Evolutionary conservation across 2,113 vertebrate species (phyloP).

Genomic region (Galbula dea): DNA sequence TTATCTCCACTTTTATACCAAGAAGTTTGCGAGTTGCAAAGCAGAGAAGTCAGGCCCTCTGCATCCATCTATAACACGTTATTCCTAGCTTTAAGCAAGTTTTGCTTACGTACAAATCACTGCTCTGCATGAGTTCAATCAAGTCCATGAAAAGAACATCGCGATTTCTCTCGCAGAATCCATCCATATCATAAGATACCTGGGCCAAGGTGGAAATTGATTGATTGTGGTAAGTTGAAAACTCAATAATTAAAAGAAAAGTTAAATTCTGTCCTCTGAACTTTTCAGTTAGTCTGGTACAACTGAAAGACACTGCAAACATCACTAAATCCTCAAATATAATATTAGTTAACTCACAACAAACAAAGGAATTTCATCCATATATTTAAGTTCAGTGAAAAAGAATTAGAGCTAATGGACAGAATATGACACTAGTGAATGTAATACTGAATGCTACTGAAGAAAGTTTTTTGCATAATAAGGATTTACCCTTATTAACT

Average conservation of each 20-base stretch:
- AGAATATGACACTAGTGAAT: not conserved
- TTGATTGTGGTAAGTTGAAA: constrained; percentile 43
- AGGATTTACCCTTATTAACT: not conserved
- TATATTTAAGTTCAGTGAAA: not conserved
- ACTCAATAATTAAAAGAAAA: constrained; percentile 23
- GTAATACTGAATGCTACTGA: not conserved
- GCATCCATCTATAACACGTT: not conserved
- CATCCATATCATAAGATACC: constrained; percentile 97
- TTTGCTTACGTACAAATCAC: constrained; percentile 87
- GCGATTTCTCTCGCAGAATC: constrained; percentile 97
- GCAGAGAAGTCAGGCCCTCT: not conserved
- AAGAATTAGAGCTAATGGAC: not conserved
- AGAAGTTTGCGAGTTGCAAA: not conserved
- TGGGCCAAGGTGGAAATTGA: constrained; percentile 65
- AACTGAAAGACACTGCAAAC: not conserved
- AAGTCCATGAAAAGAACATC: constrained; percentile 96
- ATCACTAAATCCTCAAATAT: not conserved
- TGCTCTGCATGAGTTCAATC: constrained; percentile 99
- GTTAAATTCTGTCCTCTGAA: not conserved
- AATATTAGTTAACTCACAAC: not conserved
- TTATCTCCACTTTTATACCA: not conserved
- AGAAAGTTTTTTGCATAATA: not conserved
- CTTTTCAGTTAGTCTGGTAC: not conserved
- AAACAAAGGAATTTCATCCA: not conserved
- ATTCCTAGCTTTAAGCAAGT: not conserved